phyloP scores from a whole-genome alignment of 2,797 vertebrate species.

The Phalanger gymnotis region DNA sequence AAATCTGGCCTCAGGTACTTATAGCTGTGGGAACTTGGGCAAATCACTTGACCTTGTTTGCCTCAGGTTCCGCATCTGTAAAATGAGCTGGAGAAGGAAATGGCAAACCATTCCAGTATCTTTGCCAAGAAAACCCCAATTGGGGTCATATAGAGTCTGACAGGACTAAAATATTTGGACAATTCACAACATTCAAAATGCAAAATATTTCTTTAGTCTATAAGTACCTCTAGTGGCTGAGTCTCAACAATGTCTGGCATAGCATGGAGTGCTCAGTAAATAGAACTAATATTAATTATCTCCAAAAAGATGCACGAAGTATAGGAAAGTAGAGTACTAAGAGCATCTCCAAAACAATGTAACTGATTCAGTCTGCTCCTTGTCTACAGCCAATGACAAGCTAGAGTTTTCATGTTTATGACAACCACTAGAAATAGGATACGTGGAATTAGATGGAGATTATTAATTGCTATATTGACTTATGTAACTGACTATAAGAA shows the following conservation, averaged over 20 bases:
- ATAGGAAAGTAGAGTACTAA: slow-evolving; percentile 19
- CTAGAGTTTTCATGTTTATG: slow-evolving; percentile 58
- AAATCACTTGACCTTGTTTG: neutral
- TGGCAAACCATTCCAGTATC: too few species aligned
- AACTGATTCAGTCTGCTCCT: slow-evolving; percentile 23
- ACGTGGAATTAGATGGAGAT: slow-evolving; percentile 31
- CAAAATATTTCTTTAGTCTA: slow-evolving; percentile 15
- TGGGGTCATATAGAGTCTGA: too few species aligned
- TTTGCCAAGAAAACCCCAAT: too few species aligned
- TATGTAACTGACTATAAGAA: neutral
- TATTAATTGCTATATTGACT: slow-evolving; percentile 51
- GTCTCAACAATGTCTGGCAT: neutral
- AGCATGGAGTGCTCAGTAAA: neutral
- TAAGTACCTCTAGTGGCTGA: neutral
- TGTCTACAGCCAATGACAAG: slow-evolving; percentile 22
- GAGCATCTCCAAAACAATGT: slow-evolving; percentile 12
- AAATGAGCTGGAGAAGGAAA: slow-evolving; percentile 10
- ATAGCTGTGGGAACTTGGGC: neutral
- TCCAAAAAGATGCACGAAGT: slow-evolving; percentile 14
- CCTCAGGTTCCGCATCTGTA: slow-evolving; percentile 15
- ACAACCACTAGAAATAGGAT: slow-evolving; percentile 59
- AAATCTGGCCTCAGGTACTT: too few species aligned
- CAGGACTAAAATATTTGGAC: neutral
- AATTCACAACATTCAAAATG: slow-evolving; percentile 1
- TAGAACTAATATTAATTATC: slow-evolving; percentile 13